A percentile compares a stretch with the other conserved stretches of the same genome.
Evolutionary conservation across 2,113 vertebrate genomes (phyloP).

Genomic region (Nothocercus julius): DNA sequence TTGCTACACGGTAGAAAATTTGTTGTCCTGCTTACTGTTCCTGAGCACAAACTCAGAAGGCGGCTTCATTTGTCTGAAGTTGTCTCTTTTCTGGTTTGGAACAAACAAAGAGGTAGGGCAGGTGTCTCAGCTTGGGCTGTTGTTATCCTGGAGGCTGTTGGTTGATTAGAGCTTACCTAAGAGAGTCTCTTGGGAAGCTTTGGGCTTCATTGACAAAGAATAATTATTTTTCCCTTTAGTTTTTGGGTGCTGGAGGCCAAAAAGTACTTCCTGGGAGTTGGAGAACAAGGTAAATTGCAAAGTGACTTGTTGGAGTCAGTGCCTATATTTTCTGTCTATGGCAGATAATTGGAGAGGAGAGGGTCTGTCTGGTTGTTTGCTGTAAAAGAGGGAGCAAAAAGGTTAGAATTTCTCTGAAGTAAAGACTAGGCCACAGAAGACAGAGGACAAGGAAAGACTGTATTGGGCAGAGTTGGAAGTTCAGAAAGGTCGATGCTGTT

Average conservation of each 20-base stretch:
- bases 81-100: neutral
- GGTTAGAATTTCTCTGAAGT: neutral
- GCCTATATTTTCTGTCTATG: neutral
- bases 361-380: neutral
- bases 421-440: neutral
- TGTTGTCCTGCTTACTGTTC: neutral
- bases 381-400: neutral
- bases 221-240: neutral
- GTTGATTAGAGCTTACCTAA: neutral
- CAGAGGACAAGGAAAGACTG: neutral
- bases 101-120: neutral
- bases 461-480: accelerated
- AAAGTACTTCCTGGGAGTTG: neutral
- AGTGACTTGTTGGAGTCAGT: neutral
- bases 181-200: neutral
- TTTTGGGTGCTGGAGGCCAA: neutral
- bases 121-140: neutral
- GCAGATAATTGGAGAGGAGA: neutral
- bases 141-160: neutral
- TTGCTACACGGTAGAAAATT: neutral
- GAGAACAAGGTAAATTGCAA: neutral
- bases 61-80: neutral
- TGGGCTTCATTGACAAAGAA: neutral
- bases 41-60: neutral
- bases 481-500: neutral